These are phyloP conservation scores for Cerastoderma edule DNA, from an alignment of 2,888 invertebrate genomes.

Conservation along the genomic window DNA sequence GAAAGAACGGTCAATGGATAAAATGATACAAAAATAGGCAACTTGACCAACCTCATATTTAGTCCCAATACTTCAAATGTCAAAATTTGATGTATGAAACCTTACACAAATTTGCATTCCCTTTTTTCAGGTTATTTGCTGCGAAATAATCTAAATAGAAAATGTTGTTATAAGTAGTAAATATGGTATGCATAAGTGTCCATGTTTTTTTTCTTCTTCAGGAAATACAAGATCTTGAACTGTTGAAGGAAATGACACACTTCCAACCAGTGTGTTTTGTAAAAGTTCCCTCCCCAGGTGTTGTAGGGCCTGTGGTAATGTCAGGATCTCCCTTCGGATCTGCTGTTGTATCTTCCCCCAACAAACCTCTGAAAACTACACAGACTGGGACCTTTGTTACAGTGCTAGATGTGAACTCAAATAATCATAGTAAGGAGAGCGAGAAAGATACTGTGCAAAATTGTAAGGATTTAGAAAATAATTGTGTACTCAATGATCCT, in stretches of 20 bases:
- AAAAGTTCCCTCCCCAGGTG: constrained; percentile 85
- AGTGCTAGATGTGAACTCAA: constrained; percentile 8
- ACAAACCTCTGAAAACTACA: constrained; percentile 17
- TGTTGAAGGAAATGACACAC: constrained; percentile 59
- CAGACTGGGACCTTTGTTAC: constrained; percentile 8
- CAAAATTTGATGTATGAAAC: too few relatives aligned
- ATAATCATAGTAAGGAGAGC: neutral
- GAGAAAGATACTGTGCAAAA: neutral
- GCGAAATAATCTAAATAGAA: too few relatives aligned
- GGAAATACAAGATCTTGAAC: constrained; percentile 61
- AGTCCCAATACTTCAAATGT: too few relatives aligned
- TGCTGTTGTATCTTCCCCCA: constrained; percentile 2
- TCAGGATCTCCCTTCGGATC: constrained; percentile 43
- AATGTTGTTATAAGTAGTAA: too few relatives aligned
- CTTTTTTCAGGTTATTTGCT: too few relatives aligned
- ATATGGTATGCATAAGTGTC: too few relatives aligned
- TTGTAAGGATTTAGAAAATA: constrained; percentile 19
- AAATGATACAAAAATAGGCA: too few relatives aligned
- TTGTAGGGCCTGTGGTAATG: constrained; percentile 47
- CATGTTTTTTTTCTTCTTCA: too few relatives aligned
- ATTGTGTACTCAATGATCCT: neutral
- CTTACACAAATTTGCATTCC: too few relatives aligned
- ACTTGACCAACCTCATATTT: too few relatives aligned
- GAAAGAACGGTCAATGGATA: too few relatives aligned
- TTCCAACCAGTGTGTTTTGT: constrained; percentile 67